Evolutionary conservation across 1,140 invertebrate genomes (phyloP).

Genomic region (Hyles vespertilio): DNA sequence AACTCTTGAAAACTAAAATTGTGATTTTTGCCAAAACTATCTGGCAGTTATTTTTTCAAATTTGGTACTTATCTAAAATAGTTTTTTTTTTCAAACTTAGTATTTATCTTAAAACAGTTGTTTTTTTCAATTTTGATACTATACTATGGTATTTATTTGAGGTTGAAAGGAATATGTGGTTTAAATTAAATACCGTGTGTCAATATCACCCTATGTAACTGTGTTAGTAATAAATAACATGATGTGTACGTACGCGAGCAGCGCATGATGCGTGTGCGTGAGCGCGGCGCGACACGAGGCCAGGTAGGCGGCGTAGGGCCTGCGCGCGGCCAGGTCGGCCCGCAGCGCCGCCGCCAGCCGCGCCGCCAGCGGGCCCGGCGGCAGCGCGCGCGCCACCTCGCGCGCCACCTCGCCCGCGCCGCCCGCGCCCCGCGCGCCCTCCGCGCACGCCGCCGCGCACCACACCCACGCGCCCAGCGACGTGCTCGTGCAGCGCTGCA

Average conservation of each 20-base stretch:
- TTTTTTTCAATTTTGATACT: no score
- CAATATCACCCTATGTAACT: no score
- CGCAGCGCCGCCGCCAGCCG: slow-evolving; percentile 52
- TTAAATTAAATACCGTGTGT: no score
- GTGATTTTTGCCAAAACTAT: no score
- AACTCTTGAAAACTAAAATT: no score
- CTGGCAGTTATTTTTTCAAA: no score
- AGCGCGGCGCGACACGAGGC: slow-evolving; percentile 83
- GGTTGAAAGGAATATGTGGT: no score
- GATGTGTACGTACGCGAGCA: slow-evolving; percentile 75
- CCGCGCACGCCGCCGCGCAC: slow-evolving; percentile 32
- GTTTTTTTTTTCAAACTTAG: no score
- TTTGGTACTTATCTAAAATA: no score
- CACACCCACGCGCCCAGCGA: slow-evolving; percentile 53
- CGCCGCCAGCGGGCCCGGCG: slow-evolving; percentile 16
- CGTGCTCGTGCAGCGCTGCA: slow-evolving; percentile 47
- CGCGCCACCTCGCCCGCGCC: slow-evolving; percentile 33
- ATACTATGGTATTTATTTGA: no score
- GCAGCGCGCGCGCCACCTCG: slow-evolving; percentile 41
- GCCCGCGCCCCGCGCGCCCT: slow-evolving; percentile 14
- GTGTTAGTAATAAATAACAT: no score
- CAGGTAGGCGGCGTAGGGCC: slow-evolving; percentile 84
- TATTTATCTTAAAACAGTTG: no score
- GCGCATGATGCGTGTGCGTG: slow-evolving; percentile 78
- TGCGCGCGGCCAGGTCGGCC: slow-evolving; percentile 48